These are phyloP conservation scores for Diglossa cyanea DNA, from an alignment of 2,797 vertebrate genomes.

Conservation along the genomic window DNA sequence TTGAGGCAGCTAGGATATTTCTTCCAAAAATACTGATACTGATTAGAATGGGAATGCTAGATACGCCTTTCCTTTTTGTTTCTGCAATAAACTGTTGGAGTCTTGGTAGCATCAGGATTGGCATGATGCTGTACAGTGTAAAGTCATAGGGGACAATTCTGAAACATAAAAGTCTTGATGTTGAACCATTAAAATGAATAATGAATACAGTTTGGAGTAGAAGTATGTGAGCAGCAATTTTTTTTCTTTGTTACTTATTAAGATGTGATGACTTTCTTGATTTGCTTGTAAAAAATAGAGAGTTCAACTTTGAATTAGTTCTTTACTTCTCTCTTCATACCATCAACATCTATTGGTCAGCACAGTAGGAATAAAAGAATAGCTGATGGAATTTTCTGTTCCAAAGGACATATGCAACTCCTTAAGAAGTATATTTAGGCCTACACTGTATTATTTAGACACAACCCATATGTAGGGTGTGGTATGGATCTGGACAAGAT, in stretches of 20 bases:
- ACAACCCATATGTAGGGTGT: conserved; percentile 38
- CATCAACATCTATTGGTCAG: background rate
- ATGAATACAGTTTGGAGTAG: background rate
- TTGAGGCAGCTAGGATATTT: background rate
- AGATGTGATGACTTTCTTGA: background rate
- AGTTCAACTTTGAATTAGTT: background rate
- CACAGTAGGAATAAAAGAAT: background rate
- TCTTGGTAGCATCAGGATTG: background rate
- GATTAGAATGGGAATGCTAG: background rate
- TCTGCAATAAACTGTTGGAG: background rate
- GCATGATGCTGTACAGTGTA: background rate
- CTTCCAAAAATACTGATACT: background rate
- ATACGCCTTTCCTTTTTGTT: background rate
- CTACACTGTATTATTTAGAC: conserved; percentile 21
- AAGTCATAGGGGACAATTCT: background rate
- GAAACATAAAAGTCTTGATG: background rate
- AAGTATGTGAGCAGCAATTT: background rate
- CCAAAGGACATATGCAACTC: conserved; percentile 12
- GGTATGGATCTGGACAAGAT: conserved; percentile 26
- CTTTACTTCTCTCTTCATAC: background rate
- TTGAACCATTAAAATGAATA: background rate
- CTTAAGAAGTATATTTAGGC: conserved; percentile 27
- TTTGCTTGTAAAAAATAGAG: background rate
- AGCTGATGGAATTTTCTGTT: background rate
- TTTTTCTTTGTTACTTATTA: background rate